Evolutionary conservation across 2,888 invertebrate genomes (phyloP).

Genomic region (Herminia tarsipennalis): DNA sequence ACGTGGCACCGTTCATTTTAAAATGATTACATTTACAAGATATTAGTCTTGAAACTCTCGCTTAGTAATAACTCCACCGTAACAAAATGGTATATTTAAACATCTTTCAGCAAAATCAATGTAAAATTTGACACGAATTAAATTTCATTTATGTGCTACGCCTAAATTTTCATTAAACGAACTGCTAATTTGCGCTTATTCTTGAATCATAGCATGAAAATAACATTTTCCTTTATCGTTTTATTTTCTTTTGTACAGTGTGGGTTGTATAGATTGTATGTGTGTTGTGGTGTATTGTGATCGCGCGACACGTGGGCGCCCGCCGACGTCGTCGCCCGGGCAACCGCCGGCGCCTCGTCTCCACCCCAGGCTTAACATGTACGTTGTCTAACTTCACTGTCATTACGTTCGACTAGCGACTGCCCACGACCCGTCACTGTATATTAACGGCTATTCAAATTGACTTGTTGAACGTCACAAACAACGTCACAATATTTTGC

Average conservation of each 20-base stretch:
- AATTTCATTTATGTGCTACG: neutral
- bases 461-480: conserved; percentile 24
- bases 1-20: conserved; percentile 33
- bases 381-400: conserved; percentile 31
- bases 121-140: no score
- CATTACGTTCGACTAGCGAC: conserved; percentile 31
- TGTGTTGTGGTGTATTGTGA: conserved; percentile 34
- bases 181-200: conserved; percentile 15
- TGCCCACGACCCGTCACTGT: conserved; percentile 23
- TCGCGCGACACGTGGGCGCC: conserved; percentile 55
- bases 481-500: conserved; percentile 19
- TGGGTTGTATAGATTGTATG: conserved; percentile 17
- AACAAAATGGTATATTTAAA: no score
- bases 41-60: neutral
- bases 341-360: conserved; percentile 40
- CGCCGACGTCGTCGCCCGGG: conserved; percentile 36
- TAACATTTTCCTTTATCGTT: conserved; percentile 24
- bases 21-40: neutral
- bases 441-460: conserved; percentile 36
- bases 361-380: conserved; percentile 17
- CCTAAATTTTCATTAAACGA: neutral
- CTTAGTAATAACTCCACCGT: no score
- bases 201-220: conserved; percentile 24
- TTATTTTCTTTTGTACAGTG: conserved; percentile 10
- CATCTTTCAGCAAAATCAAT: no score